These are phyloP conservation scores for Xiphophorus hellerii DNA, from an alignment of 2,113 vertebrate genomes.

Conservation along the genomic window DNA sequence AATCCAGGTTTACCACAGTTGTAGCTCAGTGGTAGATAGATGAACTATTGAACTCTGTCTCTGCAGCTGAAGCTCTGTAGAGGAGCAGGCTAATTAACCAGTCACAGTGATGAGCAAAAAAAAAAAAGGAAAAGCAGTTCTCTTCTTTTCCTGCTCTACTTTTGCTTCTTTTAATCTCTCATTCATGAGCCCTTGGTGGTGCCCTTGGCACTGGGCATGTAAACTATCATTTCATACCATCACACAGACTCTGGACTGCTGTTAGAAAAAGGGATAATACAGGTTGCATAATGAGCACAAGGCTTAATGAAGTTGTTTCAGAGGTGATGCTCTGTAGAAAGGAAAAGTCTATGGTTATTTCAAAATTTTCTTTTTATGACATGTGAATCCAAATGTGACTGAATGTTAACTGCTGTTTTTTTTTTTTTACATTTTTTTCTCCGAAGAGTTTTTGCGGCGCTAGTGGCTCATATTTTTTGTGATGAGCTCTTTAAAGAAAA, in stretches of 20 bases:
- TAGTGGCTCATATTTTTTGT: no score
- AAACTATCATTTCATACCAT: slow-evolving; percentile 73
- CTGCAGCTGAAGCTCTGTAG: slow-evolving; percentile 63
- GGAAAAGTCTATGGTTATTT: slow-evolving; percentile 52
- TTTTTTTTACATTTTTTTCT: no score
- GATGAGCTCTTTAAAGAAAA: slow-evolving; percentile 3
- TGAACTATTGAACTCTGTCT: slow-evolving; percentile 75
- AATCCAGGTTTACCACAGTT: slow-evolving; percentile 71
- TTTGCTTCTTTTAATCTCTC: slow-evolving; percentile 75
- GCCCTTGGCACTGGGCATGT: slow-evolving; percentile 76
- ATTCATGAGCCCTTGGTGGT: slow-evolving; percentile 78
- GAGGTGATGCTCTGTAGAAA: slow-evolving; percentile 43
- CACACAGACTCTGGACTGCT: slow-evolving; percentile 58
- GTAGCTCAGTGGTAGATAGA: slow-evolving; percentile 70
- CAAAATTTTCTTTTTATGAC: slow-evolving; percentile 26
- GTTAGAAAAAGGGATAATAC: slow-evolving; percentile 60
- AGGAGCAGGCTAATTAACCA: slow-evolving; percentile 69
- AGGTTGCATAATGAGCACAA: slow-evolving; percentile 64
- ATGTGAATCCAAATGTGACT: slow-evolving; percentile 45
- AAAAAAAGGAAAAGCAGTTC: slow-evolving; percentile 16
- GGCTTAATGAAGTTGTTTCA: slow-evolving; percentile 67
- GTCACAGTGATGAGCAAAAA: slow-evolving; percentile 53
- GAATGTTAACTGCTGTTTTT: not conserved
- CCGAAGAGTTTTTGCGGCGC: no score
- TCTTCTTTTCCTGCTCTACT: slow-evolving; percentile 55